A percentile compares a stretch with the other conserved stretches of the same genome.
Evolutionary conservation across 2,888 invertebrate species (phyloP).

Genomic region (Chloroclystis v-ata): DNA sequence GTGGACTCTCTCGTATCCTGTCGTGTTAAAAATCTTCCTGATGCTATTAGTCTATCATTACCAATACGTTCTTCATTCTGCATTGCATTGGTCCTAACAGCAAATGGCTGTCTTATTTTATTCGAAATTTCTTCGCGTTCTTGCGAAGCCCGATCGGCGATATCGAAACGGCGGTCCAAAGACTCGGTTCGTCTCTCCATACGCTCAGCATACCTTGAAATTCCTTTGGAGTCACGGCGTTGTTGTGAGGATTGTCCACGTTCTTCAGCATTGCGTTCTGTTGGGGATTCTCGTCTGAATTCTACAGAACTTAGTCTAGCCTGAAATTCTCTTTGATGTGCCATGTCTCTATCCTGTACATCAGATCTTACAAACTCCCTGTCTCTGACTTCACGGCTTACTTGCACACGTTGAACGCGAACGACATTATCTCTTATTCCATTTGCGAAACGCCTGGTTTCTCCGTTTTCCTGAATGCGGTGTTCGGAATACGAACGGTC

Average conservation of each 20-base stretch:
- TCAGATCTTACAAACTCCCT: background rate
- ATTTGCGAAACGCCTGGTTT: slow-evolving; percentile 12
- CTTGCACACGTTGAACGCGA: background rate
- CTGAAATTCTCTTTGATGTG: slow-evolving; percentile 6
- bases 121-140: slow-evolving; percentile 6
- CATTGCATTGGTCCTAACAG: background rate
- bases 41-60: background rate
- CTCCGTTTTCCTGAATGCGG: slow-evolving; percentile 9
- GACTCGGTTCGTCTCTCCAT: slow-evolving; percentile 6
- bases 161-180: slow-evolving; percentile 5
- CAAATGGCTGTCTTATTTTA: background rate
- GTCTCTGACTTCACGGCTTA: background rate
- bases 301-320: background rate
- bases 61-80: background rate
- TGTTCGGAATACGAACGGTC: slow-evolving; percentile 10
- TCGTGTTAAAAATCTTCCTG: background rate
- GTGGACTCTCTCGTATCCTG: background rate
- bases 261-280: slow-evolving; percentile 6
- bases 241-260: background rate
- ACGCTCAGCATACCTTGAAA: background rate
- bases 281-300: slow-evolving; percentile 4
- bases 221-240: background rate
- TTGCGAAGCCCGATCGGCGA: slow-evolving; percentile 5
- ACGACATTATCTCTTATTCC: slow-evolving; percentile 7
- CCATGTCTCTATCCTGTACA: slow-evolving; percentile 7